Conservation (phyloP, 2,888 invertebrate genomes). For the Drosophila setosimentum region DNA sequence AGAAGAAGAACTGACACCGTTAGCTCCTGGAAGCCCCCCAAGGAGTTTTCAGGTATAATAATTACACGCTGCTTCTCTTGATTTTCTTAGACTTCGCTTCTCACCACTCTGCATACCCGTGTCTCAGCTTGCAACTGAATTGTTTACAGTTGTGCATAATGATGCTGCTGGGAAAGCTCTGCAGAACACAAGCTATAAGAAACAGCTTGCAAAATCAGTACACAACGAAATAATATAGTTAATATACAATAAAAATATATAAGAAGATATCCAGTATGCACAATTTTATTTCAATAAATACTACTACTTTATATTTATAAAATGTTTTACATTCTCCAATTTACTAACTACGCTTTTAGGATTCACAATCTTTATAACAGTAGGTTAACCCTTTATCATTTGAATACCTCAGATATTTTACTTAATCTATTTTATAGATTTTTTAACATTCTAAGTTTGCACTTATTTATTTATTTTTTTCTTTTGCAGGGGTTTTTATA, state of each 20-base stretch:
- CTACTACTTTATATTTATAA: too few species aligned
- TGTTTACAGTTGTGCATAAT: conserved; percentile 24
- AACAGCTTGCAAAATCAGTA: background rate
- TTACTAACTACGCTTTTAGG: background rate
- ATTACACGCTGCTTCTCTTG: conserved; percentile 34
- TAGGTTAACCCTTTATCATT: background rate
- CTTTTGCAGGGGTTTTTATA: too few species aligned
- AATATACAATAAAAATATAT: background rate
- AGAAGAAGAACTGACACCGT: conserved; percentile 50
- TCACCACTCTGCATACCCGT: background rate
- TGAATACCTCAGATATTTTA: background rate
- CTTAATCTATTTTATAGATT: background rate
- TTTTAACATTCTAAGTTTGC: too few species aligned
- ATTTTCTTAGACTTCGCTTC: background rate
- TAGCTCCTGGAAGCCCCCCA: conserved; percentile 26
- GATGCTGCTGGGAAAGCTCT: conserved; percentile 8
- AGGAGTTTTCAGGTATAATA: conserved; percentile 41
- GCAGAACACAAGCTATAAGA: conserved; percentile 3
- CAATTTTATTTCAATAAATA: background rate
- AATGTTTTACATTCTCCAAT: background rate
- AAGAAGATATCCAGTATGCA: background rate
- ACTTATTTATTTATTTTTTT: too few species aligned
- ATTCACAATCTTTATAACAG: background rate
- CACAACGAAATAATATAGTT: background rate
- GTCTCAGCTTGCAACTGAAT: conserved; percentile 18